Evolutionary conservation across 2,113 vertebrate genomes (phyloP).

Genomic region (Cryptotis parvus): DNA sequence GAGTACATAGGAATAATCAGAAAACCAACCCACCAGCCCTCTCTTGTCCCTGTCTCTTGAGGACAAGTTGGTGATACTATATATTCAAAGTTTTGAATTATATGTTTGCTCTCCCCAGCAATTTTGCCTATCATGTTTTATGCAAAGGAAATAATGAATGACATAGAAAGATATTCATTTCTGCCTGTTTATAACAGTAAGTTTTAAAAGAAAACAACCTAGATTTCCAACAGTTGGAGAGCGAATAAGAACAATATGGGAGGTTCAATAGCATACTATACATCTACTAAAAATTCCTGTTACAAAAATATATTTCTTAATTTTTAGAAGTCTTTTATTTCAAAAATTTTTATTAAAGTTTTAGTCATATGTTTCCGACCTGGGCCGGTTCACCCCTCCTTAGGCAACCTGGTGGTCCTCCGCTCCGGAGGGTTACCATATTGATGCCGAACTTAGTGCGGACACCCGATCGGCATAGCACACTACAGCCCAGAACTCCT

Average conservation of each 20-base stretch:
- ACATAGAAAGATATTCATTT: background rate
- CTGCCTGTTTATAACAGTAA: background rate
- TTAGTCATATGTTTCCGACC: too few species aligned
- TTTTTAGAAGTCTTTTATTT: too few species aligned
- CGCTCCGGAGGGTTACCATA: too few species aligned
- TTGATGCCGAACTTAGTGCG: too few species aligned
- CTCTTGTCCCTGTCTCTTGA: background rate
- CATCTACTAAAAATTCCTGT: background rate
- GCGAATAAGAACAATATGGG: background rate
- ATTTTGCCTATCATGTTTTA: background rate
- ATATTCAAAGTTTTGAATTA: background rate
- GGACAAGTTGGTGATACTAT: background rate
- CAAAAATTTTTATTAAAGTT: too few species aligned
- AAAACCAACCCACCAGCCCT: background rate
- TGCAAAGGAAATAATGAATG: conserved; percentile 17
- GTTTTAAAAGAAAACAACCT: background rate
- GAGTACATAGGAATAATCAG: background rate
- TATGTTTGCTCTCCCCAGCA: conserved; percentile 4
- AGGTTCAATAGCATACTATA: background rate
- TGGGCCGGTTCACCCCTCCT: too few species aligned
- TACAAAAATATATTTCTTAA: background rate
- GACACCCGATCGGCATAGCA: too few species aligned
- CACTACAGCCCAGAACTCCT: too few species aligned
- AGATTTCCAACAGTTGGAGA: background rate
- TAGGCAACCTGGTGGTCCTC: too few species aligned